phyloP scores from a whole-genome alignment of 2,797 vertebrate genomes.

The Leontocebus nigricollis region DNA sequence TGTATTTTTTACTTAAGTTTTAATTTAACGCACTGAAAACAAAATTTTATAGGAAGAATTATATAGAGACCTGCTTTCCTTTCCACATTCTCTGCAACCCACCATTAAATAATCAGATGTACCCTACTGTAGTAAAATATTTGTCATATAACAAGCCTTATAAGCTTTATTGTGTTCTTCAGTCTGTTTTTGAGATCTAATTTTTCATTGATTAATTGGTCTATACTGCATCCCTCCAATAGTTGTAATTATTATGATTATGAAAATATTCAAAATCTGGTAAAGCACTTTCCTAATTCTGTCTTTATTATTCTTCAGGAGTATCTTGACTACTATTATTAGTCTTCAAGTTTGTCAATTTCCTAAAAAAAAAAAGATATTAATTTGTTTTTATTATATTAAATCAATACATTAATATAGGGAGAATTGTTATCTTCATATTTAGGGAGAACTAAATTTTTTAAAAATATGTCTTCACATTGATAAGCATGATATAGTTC shows the following conservation, averaged over 20 bases:
- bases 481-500: not conserved
- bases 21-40: not conserved
- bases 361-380: not conserved
- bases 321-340: not conserved
- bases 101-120: not conserved
- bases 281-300: not conserved
- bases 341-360: not conserved
- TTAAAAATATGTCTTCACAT: not conserved
- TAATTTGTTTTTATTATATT: not conserved
- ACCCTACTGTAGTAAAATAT: not conserved
- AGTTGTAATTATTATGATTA: not conserved
- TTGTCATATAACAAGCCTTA: not conserved
- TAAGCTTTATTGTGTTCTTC: not conserved
- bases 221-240: not conserved
- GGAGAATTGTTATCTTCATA: not conserved
- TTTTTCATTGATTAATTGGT: not conserved
- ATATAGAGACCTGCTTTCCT: not conserved
- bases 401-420: not conserved
- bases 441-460: not conserved
- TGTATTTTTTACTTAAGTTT: not conserved
- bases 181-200: not conserved
- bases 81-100: not conserved
- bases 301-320: not conserved
- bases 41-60: not conserved
- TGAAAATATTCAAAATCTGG: not conserved